Evolutionary conservation across 1,140 invertebrate genomes (phyloP).

Genomic region (Aphidius gifuensis): DNA sequence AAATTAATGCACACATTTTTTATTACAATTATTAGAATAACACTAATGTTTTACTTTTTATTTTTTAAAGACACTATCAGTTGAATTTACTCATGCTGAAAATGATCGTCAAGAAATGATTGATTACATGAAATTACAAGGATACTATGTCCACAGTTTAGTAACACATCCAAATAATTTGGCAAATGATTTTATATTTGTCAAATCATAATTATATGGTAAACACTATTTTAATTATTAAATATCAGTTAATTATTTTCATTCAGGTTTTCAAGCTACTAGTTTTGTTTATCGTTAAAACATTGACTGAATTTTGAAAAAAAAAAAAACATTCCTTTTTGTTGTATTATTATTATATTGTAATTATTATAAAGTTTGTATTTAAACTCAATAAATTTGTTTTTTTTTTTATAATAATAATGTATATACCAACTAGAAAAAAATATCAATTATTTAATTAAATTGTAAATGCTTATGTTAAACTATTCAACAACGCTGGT

Average conservation of each 20-base stretch:
- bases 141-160: conserved; percentile 44
- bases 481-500: no score
- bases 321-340: neutral
- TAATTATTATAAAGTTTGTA: no score
- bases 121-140: conserved; percentile 42
- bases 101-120: conserved; percentile 40
- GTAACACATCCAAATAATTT: conserved; percentile 45
- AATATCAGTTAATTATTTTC: neutral
- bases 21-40: neutral
- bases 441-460: no score
- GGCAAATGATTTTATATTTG: conserved; percentile 55
- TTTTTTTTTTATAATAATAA: no score
- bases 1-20: neutral
- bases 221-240: neutral
- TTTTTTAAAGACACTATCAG: conserved; percentile 41
- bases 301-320: no score
- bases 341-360: neutral
- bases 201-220: conserved; percentile 30
- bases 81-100: conserved; percentile 48
- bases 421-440: no score
- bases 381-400: no score
- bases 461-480: no score
- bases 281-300: no score
- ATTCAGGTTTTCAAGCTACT: neutral
- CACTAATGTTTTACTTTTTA: neutral